A percentile compares a stretch with the other conserved stretches of the same genome.
These are phyloP conservation scores for Andrena cerasifolii DNA, from an alignment of 1,140 invertebrate species.

Conservation along the genomic window DNA sequence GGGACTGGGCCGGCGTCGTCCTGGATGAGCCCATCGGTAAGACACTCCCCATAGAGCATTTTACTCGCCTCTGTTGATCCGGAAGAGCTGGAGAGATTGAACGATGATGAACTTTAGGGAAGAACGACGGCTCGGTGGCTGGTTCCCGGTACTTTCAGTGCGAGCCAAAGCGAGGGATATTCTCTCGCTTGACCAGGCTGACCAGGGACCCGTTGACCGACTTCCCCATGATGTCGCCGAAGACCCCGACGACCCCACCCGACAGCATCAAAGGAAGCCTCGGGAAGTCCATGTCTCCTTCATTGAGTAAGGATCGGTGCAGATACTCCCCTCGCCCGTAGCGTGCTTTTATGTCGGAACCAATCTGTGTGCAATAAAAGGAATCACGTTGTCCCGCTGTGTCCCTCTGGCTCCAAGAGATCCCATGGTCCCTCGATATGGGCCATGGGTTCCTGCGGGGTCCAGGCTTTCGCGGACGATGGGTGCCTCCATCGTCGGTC, in stretches of 20 bases:
- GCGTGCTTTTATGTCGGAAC: slow-evolving; percentile 13
- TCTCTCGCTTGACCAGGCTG: slow-evolving; percentile 94
- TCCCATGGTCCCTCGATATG: background rate
- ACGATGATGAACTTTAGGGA: slow-evolving; percentile 84
- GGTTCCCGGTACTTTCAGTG: slow-evolving; percentile 97
- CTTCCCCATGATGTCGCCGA: slow-evolving; percentile 70
- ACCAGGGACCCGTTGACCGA: slow-evolving; percentile 86
- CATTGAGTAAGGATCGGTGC: slow-evolving; percentile 79
- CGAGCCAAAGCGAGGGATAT: slow-evolving; percentile 95
- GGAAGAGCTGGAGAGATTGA: background rate
- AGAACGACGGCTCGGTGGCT: slow-evolving; percentile 98
- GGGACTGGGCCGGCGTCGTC: slow-evolving; percentile 98
- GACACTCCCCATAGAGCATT: background rate
- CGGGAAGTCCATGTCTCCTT: slow-evolving; percentile 77
- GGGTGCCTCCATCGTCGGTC: background rate
- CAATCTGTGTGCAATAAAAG: background rate
- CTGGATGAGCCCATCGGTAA: slow-evolving; percentile 96
- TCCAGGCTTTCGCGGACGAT: background rate
- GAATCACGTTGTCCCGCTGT: background rate
- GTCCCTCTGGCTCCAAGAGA: background rate
- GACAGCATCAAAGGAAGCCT: slow-evolving; percentile 68
- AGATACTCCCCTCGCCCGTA: slow-evolving; percentile 65
- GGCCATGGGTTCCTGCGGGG: background rate
- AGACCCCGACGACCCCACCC: slow-evolving; percentile 78
- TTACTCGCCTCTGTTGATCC: too few species aligned